Base-by-base conservation (phyloP, 2,888 invertebrate species). In the Omphaloscelis lunosa region DNA sequence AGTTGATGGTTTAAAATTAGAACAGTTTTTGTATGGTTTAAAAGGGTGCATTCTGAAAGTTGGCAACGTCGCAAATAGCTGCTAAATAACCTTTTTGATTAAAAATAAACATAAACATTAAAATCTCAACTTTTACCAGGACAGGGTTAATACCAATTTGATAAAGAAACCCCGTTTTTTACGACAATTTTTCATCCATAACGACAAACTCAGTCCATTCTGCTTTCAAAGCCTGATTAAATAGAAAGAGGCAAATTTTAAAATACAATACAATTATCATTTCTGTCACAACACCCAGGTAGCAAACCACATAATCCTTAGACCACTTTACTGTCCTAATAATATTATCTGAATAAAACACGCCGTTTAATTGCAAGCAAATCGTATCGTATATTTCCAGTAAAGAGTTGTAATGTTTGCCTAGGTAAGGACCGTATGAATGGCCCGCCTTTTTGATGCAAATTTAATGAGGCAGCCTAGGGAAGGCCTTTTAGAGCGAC, bases 401-500 rank as follows among this genome's bases (percentile, higher is more conserved):
- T 83, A 79, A 84, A 88, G 75, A 86, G 80, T 85, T 79, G 85
- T 87, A 87, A 86, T 90, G 92, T 93, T 92, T 91, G 89, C 90
- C 87, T 88, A 91, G 89, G 89, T 90, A 89, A 91, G 90, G 88
- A 89, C 85, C 86, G 89, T 86, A 92, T 92, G 92, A 94, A 94
- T 92, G 85, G 91, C 90, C 83, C 84, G 90, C 85, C 91, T 92
- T 93, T 94, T 92, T 93, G 93, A 94, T 95, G 94, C 92, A 95
- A 94, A 94, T 94, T 94, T 95, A 95, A 95, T 95, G 95, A 95
- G 95, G 89, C 91, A 90, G 91, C 89, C 88, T 88, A 89, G 92
- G 91, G 92, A 91, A 89, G 87, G 91, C 89, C 89, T 91, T 93
- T 93, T 92, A 90, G 88, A 92, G 82, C 86, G 92, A 93, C 94